Evolutionary conservation across 2,888 invertebrate species (phyloP), one percentile per base, ranked within the genome.

Genomic region (Cephus nigrinus): DNA sequence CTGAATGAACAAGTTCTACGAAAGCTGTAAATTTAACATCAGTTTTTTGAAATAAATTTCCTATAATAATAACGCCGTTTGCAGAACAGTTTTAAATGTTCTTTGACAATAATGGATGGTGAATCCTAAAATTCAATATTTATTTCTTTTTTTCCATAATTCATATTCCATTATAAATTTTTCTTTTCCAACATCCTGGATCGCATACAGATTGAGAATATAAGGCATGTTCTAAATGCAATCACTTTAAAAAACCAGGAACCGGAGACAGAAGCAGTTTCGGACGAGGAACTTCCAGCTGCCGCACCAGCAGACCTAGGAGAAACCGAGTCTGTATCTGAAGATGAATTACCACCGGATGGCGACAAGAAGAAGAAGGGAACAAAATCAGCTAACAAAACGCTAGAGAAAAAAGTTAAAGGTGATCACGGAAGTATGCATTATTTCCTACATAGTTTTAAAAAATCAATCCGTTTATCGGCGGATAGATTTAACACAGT

Each of bases 291-390:
- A 91, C 88, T 96, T 36, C 96, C 96, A 0, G 93, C 93, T 40
- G 94, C 96, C 1, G 94, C 94, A 86, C 95, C 95, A 83, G 95
- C 95, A 11, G 96, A 96, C 92, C 94, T 96, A 69, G 95, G 96
- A 81, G 96, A 97, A 93, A 96, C 96, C 3, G 97, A 97, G 90
- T 96, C 95, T 75, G 96, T 97, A 12, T 96, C 96, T 0, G 97
- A 97, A 90, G 97, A 97, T 89, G 97, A 97, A 90, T 90, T 97
- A 69, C 96, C 96, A 11, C 92, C 95, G 30, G 93, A 94, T 36
- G 92, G 93, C 34, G 91, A 91, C 30, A 90, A 90, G 36, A 92
- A 92, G 36, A 93, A 92, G 80, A 95, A 94, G 89, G 93, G 93
- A 11, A 81, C 89, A 0, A 93, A 93, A 84, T 92, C 93, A 80